A percentile compares a stretch with the other conserved stretches of the same genome.
phyloP scores from a whole-genome alignment of 2,797 vertebrate genomes.

The Capromys pilorides region DNA sequence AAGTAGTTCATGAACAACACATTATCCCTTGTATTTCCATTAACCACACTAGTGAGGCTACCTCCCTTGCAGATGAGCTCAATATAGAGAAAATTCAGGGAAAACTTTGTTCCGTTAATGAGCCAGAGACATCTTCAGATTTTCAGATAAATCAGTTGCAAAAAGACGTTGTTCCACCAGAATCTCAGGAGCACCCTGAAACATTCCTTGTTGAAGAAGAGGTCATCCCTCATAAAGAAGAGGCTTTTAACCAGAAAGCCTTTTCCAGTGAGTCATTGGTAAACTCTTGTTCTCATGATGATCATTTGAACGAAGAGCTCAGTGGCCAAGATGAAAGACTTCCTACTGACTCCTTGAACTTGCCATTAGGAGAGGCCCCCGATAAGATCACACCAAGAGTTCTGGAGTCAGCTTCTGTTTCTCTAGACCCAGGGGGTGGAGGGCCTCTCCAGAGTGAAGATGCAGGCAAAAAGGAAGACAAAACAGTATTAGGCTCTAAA shows the following conservation, averaged over 20 bases:
- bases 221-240: constrained; percentile 45
- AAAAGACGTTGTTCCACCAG: constrained; percentile 47
- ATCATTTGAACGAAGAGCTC: constrained; percentile 57
- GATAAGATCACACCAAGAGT: constrained; percentile 48
- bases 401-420: constrained; percentile 44
- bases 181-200: constrained; percentile 61
- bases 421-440: constrained; percentile 39
- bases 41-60: constrained; percentile 21
- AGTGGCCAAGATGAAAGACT: constrained; percentile 71
- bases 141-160: constrained; percentile 60
- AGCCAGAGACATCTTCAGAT: constrained; percentile 28
- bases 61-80: neutral
- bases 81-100: constrained; percentile 24
- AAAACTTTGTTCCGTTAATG: neutral
- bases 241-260: constrained; percentile 59
- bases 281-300: neutral
- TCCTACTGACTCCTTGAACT: constrained; percentile 55
- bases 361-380: constrained; percentile 62
- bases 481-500: constrained; percentile 87
- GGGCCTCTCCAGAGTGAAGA: constrained; percentile 78
- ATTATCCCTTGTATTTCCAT: neutral
- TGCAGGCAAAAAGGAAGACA: constrained; percentile 85
- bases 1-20: constrained; percentile 74
- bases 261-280: constrained; percentile 28
- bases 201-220: neutral